These are phyloP conservation scores for Speoplatyrhinus poulsoni DNA, from an alignment of 2,113 vertebrate species.

Conservation along the genomic window DNA sequence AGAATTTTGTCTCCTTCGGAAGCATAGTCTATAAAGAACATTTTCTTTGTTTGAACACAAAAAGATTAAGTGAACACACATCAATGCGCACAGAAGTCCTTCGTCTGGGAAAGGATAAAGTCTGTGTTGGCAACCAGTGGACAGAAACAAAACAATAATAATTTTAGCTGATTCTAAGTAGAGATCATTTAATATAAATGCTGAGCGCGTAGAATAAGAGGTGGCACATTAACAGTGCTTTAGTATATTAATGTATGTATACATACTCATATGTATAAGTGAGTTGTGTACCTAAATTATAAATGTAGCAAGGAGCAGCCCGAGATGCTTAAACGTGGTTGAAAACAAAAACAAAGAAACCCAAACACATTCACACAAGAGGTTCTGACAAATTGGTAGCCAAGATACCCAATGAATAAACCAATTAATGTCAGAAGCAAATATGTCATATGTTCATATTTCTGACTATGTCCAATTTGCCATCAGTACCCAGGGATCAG, in stretches of 20 bases:
- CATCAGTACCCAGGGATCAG: conserved; percentile 27
- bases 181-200: conserved; percentile 84
- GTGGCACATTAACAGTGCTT: conserved; percentile 78
- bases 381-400: conserved; percentile 28
- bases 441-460: conserved; percentile 25
- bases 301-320: conserved; percentile 69
- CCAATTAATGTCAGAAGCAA: conserved; percentile 11
- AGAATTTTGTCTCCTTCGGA: conserved; percentile 74
- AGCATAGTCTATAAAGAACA: conserved; percentile 75
- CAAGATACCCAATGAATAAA: conserved; percentile 32
- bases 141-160: conserved; percentile 47
- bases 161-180: conserved; percentile 75
- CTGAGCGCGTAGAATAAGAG: conserved; percentile 77
- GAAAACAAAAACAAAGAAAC: conserved; percentile 2
- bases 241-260: conserved; percentile 78
- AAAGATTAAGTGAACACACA: conserved; percentile 77
- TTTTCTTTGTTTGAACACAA: conserved; percentile 79
- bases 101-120: conserved; percentile 79
- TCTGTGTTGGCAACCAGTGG: conserved; percentile 80
- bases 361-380: not conserved
- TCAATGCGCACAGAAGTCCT: conserved; percentile 79
- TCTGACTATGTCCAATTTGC: conserved; percentile 21
- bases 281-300: conserved; percentile 77
- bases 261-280: conserved; percentile 79
- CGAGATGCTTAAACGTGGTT: conserved; percentile 59